Percentiles rank a stretch among this genome's conserved stretches.
Evolutionary conservation across 2,113 vertebrate species (phyloP).

Genomic region (Pagrus major): DNA sequence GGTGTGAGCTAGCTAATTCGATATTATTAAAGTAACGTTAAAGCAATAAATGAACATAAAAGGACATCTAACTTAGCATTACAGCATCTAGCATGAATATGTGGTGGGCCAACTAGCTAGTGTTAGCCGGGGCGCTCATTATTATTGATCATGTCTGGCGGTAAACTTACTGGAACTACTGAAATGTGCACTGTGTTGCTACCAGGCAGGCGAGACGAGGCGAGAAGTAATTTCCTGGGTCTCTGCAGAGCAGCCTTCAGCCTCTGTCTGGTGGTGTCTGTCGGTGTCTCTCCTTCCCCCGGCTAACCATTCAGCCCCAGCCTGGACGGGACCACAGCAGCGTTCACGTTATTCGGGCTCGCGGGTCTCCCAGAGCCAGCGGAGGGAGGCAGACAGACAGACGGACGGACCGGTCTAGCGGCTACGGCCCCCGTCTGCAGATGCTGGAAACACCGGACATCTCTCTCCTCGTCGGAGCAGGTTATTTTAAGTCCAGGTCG

Average conservation of each 20-base stretch:
- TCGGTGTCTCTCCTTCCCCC: conserved; percentile 30
- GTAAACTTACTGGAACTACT: conserved; percentile 80
- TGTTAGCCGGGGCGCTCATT: conserved; percentile 68
- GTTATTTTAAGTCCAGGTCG: conserved; percentile 25
- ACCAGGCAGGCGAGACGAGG: conserved; percentile 52
- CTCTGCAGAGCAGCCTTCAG: conserved; percentile 39
- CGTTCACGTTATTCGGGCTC: conserved; percentile 40
- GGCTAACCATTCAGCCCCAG: conserved; percentile 48
- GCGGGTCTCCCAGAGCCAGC: conserved; percentile 58
- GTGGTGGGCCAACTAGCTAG: conserved; percentile 66
- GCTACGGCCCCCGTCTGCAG: conserved; percentile 68
- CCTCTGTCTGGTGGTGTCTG: conserved; percentile 15
- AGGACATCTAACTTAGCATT: not conserved
- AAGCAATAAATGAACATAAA: not conserved
- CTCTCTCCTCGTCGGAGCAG: conserved; percentile 55
- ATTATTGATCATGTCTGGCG: conserved; percentile 65
- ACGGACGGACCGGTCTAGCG: conserved; percentile 63
- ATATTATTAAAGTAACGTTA: conserved; percentile 15
- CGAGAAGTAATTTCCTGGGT: conserved; percentile 60
- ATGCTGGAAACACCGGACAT: conserved; percentile 73
- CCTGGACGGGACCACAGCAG: conserved; percentile 40
- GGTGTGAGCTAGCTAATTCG: conserved; percentile 50
- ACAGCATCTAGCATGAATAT: conserved; percentile 8
- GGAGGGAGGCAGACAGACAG: conserved; percentile 49
- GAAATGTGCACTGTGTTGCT: conserved; percentile 67